These are phyloP conservation scores for Andrena bucephala DNA, from an alignment of 2,888 invertebrate genomes.

Conservation along the genomic window DNA sequence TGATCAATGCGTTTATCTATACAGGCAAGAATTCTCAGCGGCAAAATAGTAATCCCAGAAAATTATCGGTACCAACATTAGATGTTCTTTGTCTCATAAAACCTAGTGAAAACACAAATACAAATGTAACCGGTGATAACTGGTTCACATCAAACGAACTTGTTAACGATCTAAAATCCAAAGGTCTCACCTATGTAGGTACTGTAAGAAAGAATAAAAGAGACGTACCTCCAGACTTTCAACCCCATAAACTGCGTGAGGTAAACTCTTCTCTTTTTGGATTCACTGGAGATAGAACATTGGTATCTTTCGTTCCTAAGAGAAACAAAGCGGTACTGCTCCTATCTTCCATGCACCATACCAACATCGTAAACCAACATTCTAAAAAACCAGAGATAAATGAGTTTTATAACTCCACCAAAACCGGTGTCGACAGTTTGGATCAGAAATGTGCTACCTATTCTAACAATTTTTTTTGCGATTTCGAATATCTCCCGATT, in stretches of 20 bases:
- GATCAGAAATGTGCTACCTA: neutral
- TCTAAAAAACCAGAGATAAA: neutral
- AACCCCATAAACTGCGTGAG: too few relatives aligned
- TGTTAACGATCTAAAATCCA: neutral
- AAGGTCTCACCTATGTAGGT: neutral
- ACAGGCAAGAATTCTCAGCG: too few relatives aligned
- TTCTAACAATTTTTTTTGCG: neutral
- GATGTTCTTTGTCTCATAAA: neutral
- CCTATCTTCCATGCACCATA: neutral
- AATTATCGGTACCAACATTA: too few relatives aligned
- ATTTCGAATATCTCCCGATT: too few relatives aligned
- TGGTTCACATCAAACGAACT: neutral
- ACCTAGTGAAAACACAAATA: neutral
- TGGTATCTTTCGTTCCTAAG: neutral
- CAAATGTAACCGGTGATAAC: neutral
- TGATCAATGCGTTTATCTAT: neutral
- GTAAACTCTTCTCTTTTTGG: too few relatives aligned
- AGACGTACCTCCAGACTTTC: neutral
- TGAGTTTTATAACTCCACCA: neutral
- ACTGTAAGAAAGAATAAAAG: neutral
- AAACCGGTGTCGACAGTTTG: neutral
- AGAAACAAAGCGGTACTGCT: neutral
- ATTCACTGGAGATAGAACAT: neutral
- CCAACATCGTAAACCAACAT: neutral
- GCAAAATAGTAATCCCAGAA: too few relatives aligned